Evolutionary conservation across 2,113 vertebrate species (phyloP).

Genomic region (Nycticebus coucang): DNA sequence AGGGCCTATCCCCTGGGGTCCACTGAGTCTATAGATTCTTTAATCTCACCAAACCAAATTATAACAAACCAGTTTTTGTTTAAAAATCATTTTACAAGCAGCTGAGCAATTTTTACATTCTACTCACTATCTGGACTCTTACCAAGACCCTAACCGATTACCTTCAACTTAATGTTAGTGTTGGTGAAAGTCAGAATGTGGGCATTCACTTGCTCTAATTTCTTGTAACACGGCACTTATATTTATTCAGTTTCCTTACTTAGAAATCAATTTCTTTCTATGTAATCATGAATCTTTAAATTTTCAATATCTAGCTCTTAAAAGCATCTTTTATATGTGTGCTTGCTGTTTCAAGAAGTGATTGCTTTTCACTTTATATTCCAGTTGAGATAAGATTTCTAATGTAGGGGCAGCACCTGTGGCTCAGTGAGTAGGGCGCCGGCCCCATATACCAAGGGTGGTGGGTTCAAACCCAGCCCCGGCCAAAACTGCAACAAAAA

Average conservation of each 20-base stretch:
- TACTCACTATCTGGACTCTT: background rate
- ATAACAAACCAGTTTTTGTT: background rate
- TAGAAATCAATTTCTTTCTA: slow-evolving; percentile 39
- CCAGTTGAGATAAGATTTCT: background rate
- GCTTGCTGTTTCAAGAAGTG: slow-evolving; percentile 31
- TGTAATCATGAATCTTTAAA: slow-evolving; percentile 23
- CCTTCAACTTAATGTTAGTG: background rate
- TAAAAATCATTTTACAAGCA: background rate
- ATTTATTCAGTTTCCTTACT: slow-evolving; percentile 26
- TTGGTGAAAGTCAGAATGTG: slow-evolving; percentile 24
- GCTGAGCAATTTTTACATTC: slow-evolving; percentile 3
- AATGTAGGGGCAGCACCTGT: background rate
- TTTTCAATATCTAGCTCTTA: slow-evolving; percentile 40
- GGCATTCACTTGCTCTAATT: slow-evolving; percentile 17
- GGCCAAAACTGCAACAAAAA: no score
- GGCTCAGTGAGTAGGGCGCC: no score
- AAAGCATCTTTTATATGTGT: background rate
- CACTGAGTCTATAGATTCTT: background rate
- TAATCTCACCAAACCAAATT: background rate
- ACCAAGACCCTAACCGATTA: background rate
- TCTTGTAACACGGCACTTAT: background rate
- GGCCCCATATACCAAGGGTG: no score
- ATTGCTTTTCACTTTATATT: slow-evolving; percentile 44
- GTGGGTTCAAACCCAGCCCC: no score
- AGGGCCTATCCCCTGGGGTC: no score